These are phyloP conservation scores for Luperina testacea DNA, from an alignment of 2,888 invertebrate species.

Conservation along the genomic window DNA sequence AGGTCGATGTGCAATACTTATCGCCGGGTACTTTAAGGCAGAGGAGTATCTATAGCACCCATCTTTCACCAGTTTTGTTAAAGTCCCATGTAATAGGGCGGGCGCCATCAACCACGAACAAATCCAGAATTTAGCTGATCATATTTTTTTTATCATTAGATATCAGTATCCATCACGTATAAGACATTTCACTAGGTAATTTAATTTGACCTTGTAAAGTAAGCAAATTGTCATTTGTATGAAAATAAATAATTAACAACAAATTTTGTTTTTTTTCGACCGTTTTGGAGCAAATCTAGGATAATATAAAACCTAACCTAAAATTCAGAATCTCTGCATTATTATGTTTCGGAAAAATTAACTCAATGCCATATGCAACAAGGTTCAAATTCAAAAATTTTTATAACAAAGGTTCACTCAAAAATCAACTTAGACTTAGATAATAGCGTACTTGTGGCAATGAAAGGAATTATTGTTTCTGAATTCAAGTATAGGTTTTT, in stretches of 20 bases:
- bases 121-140: too few species aligned
- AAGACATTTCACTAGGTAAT: neutral
- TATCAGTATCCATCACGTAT: neutral
- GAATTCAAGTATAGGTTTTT: neutral
- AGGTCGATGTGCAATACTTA: too few species aligned
- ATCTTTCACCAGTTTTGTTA: too few species aligned
- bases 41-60: too few species aligned
- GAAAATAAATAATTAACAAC: conserved; percentile 5
- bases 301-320: neutral
- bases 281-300: neutral
- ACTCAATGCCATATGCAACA: neutral
- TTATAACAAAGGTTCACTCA: neutral
- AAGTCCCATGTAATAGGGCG: too few species aligned
- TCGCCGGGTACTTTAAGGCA: too few species aligned
- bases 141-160: too few species aligned
- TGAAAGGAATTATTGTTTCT: neutral
- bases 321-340: conserved; percentile 1
- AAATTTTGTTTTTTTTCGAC: neutral
- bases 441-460: neutral
- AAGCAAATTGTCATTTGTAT: conserved; percentile 4
- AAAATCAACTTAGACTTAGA: neutral
- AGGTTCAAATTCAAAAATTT: neutral
- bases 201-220: neutral
- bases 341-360: neutral
- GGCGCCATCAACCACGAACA: too few species aligned